Evolutionary conservation across 2,797 vertebrate species (phyloP).

Genomic region (Pyrocephalus nanus): DNA sequence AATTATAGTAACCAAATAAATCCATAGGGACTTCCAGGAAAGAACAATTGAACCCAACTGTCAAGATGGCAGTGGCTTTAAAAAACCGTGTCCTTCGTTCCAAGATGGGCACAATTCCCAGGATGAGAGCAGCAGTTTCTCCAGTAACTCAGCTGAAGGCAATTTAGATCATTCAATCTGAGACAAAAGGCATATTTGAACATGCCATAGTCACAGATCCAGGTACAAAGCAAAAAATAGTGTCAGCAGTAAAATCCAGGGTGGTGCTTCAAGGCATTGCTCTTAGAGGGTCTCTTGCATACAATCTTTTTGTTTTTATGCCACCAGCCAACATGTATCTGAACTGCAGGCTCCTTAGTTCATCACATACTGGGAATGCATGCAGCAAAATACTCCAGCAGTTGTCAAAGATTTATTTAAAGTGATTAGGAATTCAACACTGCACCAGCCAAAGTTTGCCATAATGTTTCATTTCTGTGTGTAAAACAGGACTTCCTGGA

Average conservation of each 20-base stretch:
- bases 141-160: constrained; percentile 12
- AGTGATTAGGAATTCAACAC: constrained; percentile 5
- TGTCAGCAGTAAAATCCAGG: not conserved
- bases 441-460: not conserved
- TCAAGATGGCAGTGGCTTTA: not conserved
- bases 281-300: not conserved
- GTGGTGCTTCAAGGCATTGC: not conserved
- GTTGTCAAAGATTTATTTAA: constrained; percentile 27
- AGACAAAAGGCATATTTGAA: constrained; percentile 47
- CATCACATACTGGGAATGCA: constrained; percentile 24
- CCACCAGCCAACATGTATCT: not conserved
- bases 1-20: not conserved
- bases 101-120: not conserved
- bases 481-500: not conserved
- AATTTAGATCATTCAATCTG: constrained; percentile 45
- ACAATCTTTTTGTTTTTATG: not conserved
- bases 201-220: not conserved
- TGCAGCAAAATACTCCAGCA: constrained; percentile 35
- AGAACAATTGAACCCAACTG: not conserved
- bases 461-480: not conserved
- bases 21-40: not conserved
- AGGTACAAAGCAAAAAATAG: not conserved
- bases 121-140: not conserved
- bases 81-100: not conserved
- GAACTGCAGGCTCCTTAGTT: constrained; percentile 20